These are phyloP conservation scores for Palaemon carinicauda DNA, from an alignment of 1,140 invertebrate genomes.

Conservation along the genomic window DNA sequence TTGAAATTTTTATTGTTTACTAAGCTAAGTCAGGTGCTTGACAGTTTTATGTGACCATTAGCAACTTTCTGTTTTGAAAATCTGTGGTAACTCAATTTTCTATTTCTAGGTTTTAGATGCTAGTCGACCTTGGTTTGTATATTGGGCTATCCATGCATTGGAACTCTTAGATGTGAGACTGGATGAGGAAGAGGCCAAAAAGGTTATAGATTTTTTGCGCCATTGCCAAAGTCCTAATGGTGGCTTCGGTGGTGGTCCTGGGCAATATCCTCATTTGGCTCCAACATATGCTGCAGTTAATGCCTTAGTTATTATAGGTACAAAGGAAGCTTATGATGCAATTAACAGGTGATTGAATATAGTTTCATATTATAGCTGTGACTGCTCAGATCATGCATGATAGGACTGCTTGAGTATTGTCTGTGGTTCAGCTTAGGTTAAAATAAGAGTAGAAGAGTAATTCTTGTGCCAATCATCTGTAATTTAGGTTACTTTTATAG, in stretches of 20 bases:
- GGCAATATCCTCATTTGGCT: constrained; percentile 90
- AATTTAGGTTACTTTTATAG: too few species aligned
- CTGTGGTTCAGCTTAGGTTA: too few species aligned
- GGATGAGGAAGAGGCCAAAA: constrained; percentile 72
- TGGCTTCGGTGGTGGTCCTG: constrained; percentile 94
- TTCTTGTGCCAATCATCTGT: too few species aligned
- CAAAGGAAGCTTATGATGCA: constrained; percentile 82
- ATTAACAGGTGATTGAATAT: constrained; percentile 78
- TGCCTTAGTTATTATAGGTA: constrained; percentile 88
- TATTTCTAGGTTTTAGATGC: constrained; percentile 80
- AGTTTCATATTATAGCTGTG: neutral
- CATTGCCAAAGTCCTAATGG: constrained; percentile 83
- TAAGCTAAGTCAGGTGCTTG: neutral
- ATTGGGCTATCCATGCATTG: constrained; percentile 94
- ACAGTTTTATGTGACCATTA: neutral
- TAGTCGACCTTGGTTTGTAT: constrained; percentile 94
- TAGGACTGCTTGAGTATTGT: too few species aligned
- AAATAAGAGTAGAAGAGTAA: too few species aligned
- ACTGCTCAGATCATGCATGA: too few species aligned
- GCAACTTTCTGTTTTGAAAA: neutral
- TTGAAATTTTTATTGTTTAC: neutral
- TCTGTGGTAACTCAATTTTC: constrained; percentile 14
- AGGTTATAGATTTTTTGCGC: constrained; percentile 75
- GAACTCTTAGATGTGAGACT: constrained; percentile 80
- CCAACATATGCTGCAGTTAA: constrained; percentile 97